Evolutionary conservation across 2,888 invertebrate species (phyloP).

Genomic region (Elgonia sp.): DNA sequence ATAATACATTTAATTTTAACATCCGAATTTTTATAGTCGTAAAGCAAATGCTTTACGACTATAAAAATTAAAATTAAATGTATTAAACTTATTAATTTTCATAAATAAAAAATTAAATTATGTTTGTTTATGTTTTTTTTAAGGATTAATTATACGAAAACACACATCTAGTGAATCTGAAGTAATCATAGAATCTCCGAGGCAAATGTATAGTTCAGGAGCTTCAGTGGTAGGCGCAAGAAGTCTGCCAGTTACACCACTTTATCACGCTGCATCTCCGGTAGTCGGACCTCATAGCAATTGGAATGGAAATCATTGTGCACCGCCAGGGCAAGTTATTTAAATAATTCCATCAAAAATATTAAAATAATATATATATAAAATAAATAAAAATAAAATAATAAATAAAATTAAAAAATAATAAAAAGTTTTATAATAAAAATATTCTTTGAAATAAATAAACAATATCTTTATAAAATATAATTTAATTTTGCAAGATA

Average conservation of each 20-base stretch:
- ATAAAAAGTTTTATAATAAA: no score
- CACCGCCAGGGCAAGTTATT: slow-evolving; percentile 78
- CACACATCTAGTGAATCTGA: slow-evolving; percentile 83
- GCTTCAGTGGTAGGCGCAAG: slow-evolving; percentile 83
- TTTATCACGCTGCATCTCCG: slow-evolving; percentile 84
- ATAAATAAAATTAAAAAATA: no score
- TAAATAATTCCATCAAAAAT: no score
- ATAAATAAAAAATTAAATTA: neutral
- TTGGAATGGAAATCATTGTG: slow-evolving; percentile 84
- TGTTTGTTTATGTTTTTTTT: slow-evolving; percentile 21
- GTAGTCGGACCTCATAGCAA: slow-evolving; percentile 83
- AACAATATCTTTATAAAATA: no score
- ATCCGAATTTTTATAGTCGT: no score
- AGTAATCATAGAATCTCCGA: slow-evolving; percentile 80
- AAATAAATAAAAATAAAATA: no score
- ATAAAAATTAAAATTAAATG: no score
- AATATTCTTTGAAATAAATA: no score
- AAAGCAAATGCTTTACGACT: no score
- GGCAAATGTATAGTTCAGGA: slow-evolving; percentile 85
- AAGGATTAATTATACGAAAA: slow-evolving; percentile 77
- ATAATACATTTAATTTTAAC: no score
- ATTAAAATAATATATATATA: no score
- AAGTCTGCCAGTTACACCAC: slow-evolving; percentile 84
- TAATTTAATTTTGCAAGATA: no score
- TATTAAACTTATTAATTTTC: neutral